Percentiles rank a stretch among this genome's conserved stretches.
These are phyloP conservation scores for Paratilapia polleni DNA, from an alignment of 2,113 vertebrate genomes.

Conservation along the genomic window DNA sequence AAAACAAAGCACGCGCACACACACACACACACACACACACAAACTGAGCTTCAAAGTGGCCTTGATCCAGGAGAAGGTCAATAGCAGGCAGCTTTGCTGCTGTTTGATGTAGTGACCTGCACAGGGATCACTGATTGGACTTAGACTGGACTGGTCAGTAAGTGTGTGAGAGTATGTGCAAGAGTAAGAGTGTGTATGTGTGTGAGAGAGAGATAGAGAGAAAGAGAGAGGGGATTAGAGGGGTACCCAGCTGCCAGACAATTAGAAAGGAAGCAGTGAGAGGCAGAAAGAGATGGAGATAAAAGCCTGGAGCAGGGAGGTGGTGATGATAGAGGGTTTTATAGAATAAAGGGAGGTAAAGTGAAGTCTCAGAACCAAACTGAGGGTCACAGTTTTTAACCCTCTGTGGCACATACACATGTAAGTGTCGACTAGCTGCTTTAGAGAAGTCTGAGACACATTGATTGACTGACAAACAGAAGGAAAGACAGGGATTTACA, in stretches of 20 bases:
- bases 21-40: not conserved
- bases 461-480: constrained; percentile 12
- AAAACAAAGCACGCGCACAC: constrained; percentile 21
- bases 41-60: constrained; percentile 67
- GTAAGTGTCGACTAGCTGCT: not conserved
- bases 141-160: constrained; percentile 64
- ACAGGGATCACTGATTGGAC: constrained; percentile 39
- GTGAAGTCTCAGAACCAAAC: constrained; percentile 34
- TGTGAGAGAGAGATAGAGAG: not conserved
- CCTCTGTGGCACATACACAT: not conserved
- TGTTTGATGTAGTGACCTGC: constrained; percentile 73
- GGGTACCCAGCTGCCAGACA: constrained; percentile 45
- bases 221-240: constrained; percentile 38
- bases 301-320: constrained; percentile 56
- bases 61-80: constrained; percentile 70
- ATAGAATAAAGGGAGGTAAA: constrained; percentile 29
- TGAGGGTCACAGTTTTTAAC: constrained; percentile 51
- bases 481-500: constrained; percentile 19
- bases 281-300: constrained; percentile 52
- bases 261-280: constrained; percentile 44
- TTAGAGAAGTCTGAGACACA: constrained; percentile 26
- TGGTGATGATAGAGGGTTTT: constrained; percentile 69
- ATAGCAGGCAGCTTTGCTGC: constrained; percentile 48
- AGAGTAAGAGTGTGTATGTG: constrained; percentile 6
- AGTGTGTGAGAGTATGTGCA: constrained; percentile 26